Conservation (phyloP, 2,113 vertebrate species). For the Beaufortia kweichowensis region DNA sequence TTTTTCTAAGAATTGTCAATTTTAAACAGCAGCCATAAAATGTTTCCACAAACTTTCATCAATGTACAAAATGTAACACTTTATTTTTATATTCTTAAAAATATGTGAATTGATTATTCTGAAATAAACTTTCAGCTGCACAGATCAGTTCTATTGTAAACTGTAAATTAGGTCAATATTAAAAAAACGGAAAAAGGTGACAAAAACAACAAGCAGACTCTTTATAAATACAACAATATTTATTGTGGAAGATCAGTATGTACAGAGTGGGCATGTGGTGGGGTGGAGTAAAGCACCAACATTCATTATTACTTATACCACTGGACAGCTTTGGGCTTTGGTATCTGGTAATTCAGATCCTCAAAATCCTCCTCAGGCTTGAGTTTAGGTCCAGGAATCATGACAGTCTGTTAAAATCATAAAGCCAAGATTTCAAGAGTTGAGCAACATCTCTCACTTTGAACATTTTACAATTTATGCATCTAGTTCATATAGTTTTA, state of each 20-base stretch:
- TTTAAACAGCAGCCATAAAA: slow-evolving; percentile 23
- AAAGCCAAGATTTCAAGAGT: not conserved
- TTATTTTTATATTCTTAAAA: slow-evolving; percentile 62
- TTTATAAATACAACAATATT: slow-evolving; percentile 31
- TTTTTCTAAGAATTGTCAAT: slow-evolving; percentile 9
- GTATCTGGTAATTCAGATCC: slow-evolving; percentile 60
- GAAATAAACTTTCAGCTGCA: slow-evolving; percentile 63
- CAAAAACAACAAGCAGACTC: not conserved
- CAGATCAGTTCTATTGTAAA: no score
- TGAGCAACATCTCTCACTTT: no score
- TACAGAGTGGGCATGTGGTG: slow-evolving; percentile 19
- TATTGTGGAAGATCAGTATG: slow-evolving; percentile 43
- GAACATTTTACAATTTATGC: no score
- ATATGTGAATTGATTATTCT: slow-evolving; percentile 49
- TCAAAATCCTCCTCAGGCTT: slow-evolving; percentile 76
- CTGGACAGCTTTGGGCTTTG: slow-evolving; percentile 66
- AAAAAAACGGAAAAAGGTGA: not conserved
- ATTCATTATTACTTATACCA: slow-evolving; percentile 61
- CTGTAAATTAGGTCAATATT: no score
- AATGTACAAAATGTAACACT: slow-evolving; percentile 44
- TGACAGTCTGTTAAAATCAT: slow-evolving; percentile 79
- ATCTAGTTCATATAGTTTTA: no score
- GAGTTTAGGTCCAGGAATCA: slow-evolving; percentile 82
- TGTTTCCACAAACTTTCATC: slow-evolving; percentile 26
- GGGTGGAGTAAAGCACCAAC: not conserved